Conservation (phyloP, 1,140 invertebrate species). For the Drosophila serrata region DNA sequence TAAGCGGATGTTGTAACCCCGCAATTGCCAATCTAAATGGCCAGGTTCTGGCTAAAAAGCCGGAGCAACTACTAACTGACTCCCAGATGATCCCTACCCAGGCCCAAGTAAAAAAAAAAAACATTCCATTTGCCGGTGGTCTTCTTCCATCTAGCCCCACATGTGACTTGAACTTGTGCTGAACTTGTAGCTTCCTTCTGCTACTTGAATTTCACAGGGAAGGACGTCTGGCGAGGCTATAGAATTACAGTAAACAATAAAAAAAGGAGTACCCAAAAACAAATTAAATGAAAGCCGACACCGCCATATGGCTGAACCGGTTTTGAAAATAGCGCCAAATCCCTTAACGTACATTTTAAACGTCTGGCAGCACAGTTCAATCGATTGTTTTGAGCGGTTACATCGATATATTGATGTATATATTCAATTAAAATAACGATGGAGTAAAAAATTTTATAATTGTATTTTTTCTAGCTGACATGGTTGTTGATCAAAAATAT, state of each 20-base stretch:
- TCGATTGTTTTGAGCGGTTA: background rate
- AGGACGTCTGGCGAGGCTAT: conserved; percentile 58
- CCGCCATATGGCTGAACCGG: conserved; percentile 31
- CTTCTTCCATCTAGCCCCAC: conserved; percentile 52
- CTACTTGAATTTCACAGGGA: conserved; percentile 71
- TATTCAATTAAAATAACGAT: background rate
- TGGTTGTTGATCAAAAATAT: too few species aligned
- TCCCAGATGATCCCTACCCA: conserved; percentile 30
- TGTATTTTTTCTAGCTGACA: too few species aligned
- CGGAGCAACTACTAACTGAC: conserved; percentile 6
- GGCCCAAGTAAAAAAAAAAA: background rate
- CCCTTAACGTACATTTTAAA: background rate
- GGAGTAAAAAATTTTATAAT: background rate
- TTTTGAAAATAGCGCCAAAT: conserved; percentile 45
- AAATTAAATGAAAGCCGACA: conserved; percentile 27
- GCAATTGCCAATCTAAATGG: conserved; percentile 70
- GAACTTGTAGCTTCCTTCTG: conserved; percentile 70
- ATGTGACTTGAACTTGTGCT: conserved; percentile 70
- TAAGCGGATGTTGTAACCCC: conserved; percentile 73
- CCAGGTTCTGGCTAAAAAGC: conserved; percentile 64
- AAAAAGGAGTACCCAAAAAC: background rate
- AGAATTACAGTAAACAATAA: conserved; percentile 44
- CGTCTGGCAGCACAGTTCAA: conserved; percentile 17
- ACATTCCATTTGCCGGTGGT: conserved; percentile 43
- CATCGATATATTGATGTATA: conserved; percentile 3